phyloP scores from a whole-genome alignment of 2,888 invertebrate species.

The Amiota mariae region DNA sequence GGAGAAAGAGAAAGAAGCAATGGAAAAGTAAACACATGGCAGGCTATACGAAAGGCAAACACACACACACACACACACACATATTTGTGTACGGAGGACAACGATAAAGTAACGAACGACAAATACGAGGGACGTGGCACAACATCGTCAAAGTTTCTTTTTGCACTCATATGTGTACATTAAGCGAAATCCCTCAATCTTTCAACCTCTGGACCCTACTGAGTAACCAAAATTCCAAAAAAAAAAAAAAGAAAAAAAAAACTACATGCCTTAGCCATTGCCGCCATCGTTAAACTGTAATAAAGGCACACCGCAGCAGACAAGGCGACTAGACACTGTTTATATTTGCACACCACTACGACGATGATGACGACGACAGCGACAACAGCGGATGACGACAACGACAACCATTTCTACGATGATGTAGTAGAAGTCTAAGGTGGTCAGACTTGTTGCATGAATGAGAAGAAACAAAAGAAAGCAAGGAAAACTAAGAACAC shows the following conservation, averaged over 20 bases:
- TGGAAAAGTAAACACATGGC: conserved; percentile 18
- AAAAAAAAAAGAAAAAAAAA: background rate
- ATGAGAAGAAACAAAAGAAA: conserved; percentile 44
- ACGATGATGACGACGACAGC: background rate
- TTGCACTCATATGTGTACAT: background rate
- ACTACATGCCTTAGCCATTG: background rate
- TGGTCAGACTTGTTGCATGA: conserved; percentile 41
- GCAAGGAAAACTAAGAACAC: background rate
- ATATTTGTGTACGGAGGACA: background rate
- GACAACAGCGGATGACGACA: background rate
- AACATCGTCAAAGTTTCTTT: conserved; percentile 12
- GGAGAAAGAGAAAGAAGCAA: background rate
- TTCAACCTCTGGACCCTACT: background rate
- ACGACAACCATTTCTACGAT: conserved; percentile 6
- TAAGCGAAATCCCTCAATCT: too few species aligned
- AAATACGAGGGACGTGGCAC: too few species aligned
- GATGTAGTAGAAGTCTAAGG: conserved; percentile 40
- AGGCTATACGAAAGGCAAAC: conserved; percentile 5
- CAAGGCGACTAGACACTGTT: conserved; percentile 20
- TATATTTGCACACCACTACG: conserved; percentile 12
- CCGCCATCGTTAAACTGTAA: conserved; percentile 7
- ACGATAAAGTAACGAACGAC: background rate
- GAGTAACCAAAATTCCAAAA: background rate
- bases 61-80: background rate
- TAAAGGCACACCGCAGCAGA: conserved; percentile 27